A percentile compares a stretch with the other conserved stretches of the same genome.
These are phyloP conservation scores for Coranthus polyacanthus DNA, from an alignment of 2,797 vertebrate species.

Conservation along the genomic window DNA sequence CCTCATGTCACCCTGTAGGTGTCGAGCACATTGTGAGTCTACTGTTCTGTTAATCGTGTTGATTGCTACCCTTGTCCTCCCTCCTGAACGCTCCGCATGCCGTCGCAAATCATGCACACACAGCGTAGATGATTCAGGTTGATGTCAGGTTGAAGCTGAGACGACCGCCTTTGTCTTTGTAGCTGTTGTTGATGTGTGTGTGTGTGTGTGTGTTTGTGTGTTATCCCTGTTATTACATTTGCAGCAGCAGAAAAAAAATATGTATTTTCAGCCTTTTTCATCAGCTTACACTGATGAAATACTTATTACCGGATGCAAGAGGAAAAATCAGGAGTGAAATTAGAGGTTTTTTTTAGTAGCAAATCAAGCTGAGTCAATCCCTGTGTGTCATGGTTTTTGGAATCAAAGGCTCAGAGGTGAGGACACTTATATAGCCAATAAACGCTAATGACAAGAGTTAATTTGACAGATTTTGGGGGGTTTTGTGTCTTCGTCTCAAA, in stretches of 20 bases:
- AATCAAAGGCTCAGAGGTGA: constrained; percentile 4
- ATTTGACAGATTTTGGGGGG: too few relatives aligned
- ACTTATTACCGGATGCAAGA: neutral
- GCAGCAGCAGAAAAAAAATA: neutral
- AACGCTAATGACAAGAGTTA: neutral
- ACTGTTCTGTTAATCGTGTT: constrained; percentile 52
- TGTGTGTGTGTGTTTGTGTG: constrained; percentile 4
- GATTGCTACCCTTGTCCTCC: constrained; percentile 43
- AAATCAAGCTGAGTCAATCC: neutral
- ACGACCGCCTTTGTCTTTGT: constrained; percentile 27
- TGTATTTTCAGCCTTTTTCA: neutral
- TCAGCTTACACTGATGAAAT: too few relatives aligned
- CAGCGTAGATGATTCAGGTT: constrained; percentile 36
- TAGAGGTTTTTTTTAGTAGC: constrained; percentile 1
- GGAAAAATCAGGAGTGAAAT: constrained; percentile 3
- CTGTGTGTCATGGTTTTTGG: constrained; percentile 3
- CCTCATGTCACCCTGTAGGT: constrained; percentile 45
- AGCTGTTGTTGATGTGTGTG: constrained; percentile 1
- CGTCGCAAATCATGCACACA: constrained; percentile 1
- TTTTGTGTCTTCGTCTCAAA: too few relatives aligned
- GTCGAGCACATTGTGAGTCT: constrained; percentile 54
- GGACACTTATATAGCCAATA: neutral
- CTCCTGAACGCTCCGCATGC: constrained; percentile 7
- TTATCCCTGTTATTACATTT: neutral
- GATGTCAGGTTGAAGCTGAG: constrained; percentile 41